Evolutionary conservation across 2,888 invertebrate genomes (phyloP).

Genomic region (Sarcophaga rosellei): DNA sequence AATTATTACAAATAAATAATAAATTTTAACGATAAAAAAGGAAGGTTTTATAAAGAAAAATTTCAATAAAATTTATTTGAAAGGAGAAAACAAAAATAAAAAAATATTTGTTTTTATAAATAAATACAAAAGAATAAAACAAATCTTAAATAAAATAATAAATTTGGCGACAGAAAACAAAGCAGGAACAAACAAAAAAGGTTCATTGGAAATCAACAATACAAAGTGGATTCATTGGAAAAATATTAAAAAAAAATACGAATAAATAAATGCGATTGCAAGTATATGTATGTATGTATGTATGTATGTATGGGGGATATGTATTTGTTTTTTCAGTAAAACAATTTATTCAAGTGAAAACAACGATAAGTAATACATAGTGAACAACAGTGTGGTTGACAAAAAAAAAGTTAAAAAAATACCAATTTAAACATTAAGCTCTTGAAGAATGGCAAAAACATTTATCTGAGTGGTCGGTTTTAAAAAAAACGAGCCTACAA

Average conservation of each 20-base stretch:
- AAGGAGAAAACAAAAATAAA: background rate
- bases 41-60: background rate
- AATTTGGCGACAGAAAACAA: background rate
- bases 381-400: too few species aligned
- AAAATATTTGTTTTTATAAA: background rate
- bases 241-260: background rate
- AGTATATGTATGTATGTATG: background rate
- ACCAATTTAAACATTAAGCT: constrained; percentile 4
- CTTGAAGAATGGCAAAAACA: background rate
- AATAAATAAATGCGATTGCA: background rate
- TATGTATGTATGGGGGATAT: background rate
- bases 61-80: background rate
- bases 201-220: background rate
- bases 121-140: background rate
- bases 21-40: background rate
- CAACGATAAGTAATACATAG: too few species aligned
- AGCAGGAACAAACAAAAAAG: background rate
- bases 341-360: background rate
- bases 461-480: background rate
- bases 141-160: background rate
- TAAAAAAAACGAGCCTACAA: background rate
- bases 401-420: background rate
- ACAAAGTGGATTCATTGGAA: background rate
- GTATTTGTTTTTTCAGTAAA: background rate
- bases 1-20: constrained; percentile 10